Base-by-base conservation (phyloP, 2,797 vertebrate genomes). In the Lagothrix lagotricha region DNA sequence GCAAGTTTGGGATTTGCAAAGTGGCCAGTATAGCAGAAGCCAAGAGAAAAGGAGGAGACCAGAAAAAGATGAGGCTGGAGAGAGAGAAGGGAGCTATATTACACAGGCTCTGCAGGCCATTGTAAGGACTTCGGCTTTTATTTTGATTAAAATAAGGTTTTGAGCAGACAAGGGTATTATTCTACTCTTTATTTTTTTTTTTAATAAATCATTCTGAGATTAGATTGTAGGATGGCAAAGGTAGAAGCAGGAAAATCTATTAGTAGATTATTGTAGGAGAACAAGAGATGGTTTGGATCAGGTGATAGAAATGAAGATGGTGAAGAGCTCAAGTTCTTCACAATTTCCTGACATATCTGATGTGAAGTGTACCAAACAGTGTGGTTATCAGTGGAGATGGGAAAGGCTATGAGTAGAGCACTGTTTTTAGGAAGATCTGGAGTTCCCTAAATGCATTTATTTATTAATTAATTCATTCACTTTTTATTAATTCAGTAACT, bases 61-160 rank as follows among this genome's bases (percentile, higher is more conserved):
- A 30, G 39, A 87, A 61, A 48, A 19, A 61, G 17, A 79, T 73
- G 33, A 94, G 19, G 5, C n/a, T 46, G 4, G 7, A 46, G 13
- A 46, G 9, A 75, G 0, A 70, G 13, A 24, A 54, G 17, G 17
- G 6, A 50, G 5, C 33, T n/a, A 46, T 41, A 36, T 48, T 10
- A 41, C 24, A 19, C 5, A 36, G 9, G 0, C 7, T 86, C 93
- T 93, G 1, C n/a, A 57, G 24, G 12, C 36, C 6, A n/a, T 9
- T 39, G 0, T 73, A 57, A 61, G 26, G 58, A 82, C 30, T 20
- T 19, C 15, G 15, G 19, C 9, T 88, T 97, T 93, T 26, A 77
- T 84, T 96, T 96, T 67, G 39, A 96, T 41, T 44, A 54, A 93
- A 88, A 41, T 91, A 64, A 73, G 1, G 2, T 50, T 97, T 95